Evolutionary conservation across 1,140 invertebrate genomes (phyloP).

Genomic region (Cydia fagiglandana): DNA sequence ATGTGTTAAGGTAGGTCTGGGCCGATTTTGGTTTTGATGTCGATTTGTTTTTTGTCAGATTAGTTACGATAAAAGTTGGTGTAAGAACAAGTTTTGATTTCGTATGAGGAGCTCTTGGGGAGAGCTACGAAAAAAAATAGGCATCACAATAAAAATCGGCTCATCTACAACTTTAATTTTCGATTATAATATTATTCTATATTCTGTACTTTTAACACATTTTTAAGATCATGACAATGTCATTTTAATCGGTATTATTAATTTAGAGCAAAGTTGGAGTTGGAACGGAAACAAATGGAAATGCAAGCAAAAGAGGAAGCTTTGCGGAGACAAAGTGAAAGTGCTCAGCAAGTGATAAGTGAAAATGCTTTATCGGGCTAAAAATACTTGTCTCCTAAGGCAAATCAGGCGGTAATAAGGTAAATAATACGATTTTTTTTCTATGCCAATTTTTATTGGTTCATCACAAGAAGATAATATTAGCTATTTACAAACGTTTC

Average conservation of each 20-base stretch:
- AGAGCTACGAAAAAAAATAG: no score
- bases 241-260: background rate
- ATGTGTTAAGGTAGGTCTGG: constrained; percentile 56
- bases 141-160: no score
- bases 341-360: background rate
- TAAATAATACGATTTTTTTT: background rate
- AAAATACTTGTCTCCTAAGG: background rate
- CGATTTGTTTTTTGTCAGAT: no score
- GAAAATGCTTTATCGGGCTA: background rate
- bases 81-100: no score
- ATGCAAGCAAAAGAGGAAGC: background rate
- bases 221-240: background rate
- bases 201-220: no score
- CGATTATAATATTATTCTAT: no score
- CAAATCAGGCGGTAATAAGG: background rate
- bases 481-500: constrained; percentile 62
- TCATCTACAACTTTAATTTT: no score
- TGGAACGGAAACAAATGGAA: constrained; percentile 1
- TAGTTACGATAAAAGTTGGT: no score
- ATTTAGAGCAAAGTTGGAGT: background rate
- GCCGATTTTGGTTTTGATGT: no score
- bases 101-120: no score
- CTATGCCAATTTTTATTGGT: constrained; percentile 28
- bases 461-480: constrained; percentile 40
- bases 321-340: background rate